Evolutionary conservation across 1,140 invertebrate genomes (phyloP).

Genomic region (Lysiphlebus fabarum): DNA sequence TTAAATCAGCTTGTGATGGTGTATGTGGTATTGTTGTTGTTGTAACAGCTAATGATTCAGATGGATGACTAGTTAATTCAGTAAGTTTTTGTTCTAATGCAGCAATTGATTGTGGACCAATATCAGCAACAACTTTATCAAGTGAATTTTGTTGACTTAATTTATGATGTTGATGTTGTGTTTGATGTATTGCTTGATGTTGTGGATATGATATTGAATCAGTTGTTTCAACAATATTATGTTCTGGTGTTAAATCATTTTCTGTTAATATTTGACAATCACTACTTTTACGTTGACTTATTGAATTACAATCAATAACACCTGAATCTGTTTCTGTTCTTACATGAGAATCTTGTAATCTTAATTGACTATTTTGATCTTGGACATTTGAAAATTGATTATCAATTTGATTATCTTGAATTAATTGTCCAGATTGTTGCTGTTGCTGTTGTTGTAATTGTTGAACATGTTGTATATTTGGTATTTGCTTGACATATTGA

Average conservation of each 20-base stretch:
- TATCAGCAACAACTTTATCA: constrained; percentile 46
- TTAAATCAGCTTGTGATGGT: constrained; percentile 53
- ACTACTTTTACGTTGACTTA: constrained; percentile 44
- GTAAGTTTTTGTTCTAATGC: constrained; percentile 59
- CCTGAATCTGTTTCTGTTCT: constrained; percentile 36
- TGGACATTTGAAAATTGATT: constrained; percentile 24
- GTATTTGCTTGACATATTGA: constrained; percentile 2
- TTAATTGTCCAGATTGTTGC: constrained; percentile 6
- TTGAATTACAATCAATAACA: constrained; percentile 38
- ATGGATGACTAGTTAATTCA: constrained; percentile 58
- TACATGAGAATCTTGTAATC: constrained; percentile 38
- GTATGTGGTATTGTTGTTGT: constrained; percentile 58
- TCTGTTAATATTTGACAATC: constrained; percentile 49
- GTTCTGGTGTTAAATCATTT: constrained; percentile 50
- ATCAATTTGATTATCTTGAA: constrained; percentile 25
- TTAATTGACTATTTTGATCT: constrained; percentile 40
- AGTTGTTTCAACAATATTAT: constrained; percentile 45
- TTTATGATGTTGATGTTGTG: constrained; percentile 43
- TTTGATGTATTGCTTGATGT: constrained; percentile 35
- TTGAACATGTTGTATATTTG: constrained; percentile 5
- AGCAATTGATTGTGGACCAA: constrained; percentile 56
- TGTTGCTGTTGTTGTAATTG: constrained; percentile 23
- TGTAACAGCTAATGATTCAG: constrained; percentile 51
- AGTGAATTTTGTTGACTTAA: constrained; percentile 58
- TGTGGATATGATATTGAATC: constrained; percentile 40